phyloP scores from a whole-genome alignment of 2,888 invertebrate species.

The Pardosa pseudoannulata region DNA sequence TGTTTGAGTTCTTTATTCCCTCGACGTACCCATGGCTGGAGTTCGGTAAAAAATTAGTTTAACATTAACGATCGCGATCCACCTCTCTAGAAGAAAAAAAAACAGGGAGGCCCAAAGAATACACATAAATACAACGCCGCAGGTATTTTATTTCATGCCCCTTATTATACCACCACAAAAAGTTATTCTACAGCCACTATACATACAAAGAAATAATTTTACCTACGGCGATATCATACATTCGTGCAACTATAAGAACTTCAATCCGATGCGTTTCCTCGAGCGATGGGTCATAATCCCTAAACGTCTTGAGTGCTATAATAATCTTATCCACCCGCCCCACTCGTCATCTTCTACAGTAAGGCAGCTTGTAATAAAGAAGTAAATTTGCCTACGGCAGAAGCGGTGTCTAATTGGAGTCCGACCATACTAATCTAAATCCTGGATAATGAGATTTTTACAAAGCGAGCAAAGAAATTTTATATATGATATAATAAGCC shows the following conservation, averaged over 20 bases:
- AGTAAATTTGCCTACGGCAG: too few species aligned
- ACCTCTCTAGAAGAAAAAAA: not conserved
- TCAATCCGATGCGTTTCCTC: too few species aligned
- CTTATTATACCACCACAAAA: not conserved
- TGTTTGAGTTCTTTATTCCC: not conserved
- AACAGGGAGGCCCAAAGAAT: not conserved
- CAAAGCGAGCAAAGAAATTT: too few species aligned
- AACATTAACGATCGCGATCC: not conserved
- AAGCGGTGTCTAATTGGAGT: too few species aligned
- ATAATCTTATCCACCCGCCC: too few species aligned
- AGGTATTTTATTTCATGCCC: not conserved
- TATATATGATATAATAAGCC: too few species aligned
- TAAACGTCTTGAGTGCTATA: too few species aligned
- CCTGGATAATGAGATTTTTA: too few species aligned
- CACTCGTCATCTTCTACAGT: too few species aligned
- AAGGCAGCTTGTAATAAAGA: too few species aligned
- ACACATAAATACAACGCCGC: not conserved
- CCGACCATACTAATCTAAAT: too few species aligned
- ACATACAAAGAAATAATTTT: not conserved
- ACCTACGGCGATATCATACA: not conserved
- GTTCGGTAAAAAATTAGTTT: not conserved
- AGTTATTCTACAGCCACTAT: not conserved
- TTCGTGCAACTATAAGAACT: not conserved
- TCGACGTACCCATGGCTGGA: not conserved
- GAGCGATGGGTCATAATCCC: too few species aligned